Conservation (phyloP, 2,888 invertebrate genomes). For the Limulus polyphemus region DNA sequence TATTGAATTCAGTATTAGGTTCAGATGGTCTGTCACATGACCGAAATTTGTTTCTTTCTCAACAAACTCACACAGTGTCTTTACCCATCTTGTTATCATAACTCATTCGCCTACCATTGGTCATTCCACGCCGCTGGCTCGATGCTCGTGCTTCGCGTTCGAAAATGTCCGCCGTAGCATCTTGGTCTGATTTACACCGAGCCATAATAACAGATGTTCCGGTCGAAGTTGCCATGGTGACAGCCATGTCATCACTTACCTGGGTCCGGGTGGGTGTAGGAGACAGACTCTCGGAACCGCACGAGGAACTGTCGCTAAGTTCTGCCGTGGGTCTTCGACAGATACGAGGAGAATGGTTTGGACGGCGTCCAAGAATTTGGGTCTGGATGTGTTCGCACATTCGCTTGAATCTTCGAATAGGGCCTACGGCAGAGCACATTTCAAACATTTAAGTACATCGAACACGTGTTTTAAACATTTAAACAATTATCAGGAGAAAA, state of each 20-base stretch:
- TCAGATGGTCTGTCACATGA: too few species aligned
- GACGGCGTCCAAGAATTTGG: conserved; percentile 50
- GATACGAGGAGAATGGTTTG: conserved; percentile 25
- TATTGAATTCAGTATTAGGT: too few species aligned
- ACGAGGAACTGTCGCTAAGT: conserved; percentile 55
- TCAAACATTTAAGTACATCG: too few species aligned
- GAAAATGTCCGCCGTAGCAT: conserved; percentile 26
- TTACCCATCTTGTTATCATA: conserved; percentile 19
- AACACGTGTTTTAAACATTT: too few species aligned
- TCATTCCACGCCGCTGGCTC: conserved; percentile 17
- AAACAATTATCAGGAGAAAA: too few species aligned
- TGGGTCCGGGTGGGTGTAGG: conserved; percentile 28
- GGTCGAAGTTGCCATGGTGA: conserved; percentile 16
- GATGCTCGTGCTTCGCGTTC: conserved; percentile 25
- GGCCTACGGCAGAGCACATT: conserved; percentile 47
- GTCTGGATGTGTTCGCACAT: conserved; percentile 94
- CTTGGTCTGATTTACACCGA: conserved; percentile 28
- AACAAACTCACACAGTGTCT: conserved; percentile 11
- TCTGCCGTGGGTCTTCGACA: conserved; percentile 49
- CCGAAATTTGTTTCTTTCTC: too few species aligned
- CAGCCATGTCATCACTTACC: conserved; percentile 24
- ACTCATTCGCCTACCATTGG: conserved; percentile 26
- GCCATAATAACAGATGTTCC: conserved; percentile 20
- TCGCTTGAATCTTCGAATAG: conserved; percentile 82
- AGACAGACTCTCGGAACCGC: conserved; percentile 50